Base-by-base conservation (phyloP, 2,888 invertebrate genomes). In the Meloe dianella region DNA sequence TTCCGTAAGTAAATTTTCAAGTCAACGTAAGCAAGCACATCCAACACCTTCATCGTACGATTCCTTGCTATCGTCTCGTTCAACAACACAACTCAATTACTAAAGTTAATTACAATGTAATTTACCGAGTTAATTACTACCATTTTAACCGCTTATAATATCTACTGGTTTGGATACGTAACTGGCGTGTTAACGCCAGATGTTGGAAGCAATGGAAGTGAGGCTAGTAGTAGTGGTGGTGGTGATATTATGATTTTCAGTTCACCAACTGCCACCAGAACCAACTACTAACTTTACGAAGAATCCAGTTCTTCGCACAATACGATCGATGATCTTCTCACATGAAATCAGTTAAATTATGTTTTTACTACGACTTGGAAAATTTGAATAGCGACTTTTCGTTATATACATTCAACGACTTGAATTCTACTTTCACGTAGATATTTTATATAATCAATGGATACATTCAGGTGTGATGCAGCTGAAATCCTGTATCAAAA, bases 51-150 rank as follows among this genome's bases (percentile, higher is more conserved):
- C 22, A 9, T 8, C 47, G 2, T 5, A n/a, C 8, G n/a, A n/a
- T n/a, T 41, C 47, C 47, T 20, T 47, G 20, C 47, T 24, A 51
- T 51, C 51, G 51, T 51, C 51, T 51, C 51, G 51, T 51, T 51
- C 22, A 51, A 51, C 57, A 22, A 61, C 64, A 69, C 71, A 71
- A 69, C 71, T 71, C 69, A 71, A 71, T 71, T 71, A 69, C 69
- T 61, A 69, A 71, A 75, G 74, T 74, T 75, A 75, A 75, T 75
- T 75, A 74, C 72, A 72, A 68, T 72, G 73, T 73, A 74, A 74
- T 74, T 75, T 75, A 72, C 69, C 66, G 63, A 71, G 71, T 71
- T 71, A 74, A 75, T 75, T 73, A 67, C 73, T 69, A 63, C 71
- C 70, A 74, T 73, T 73, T 72, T 70, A 72, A 72, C 70, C 67